A percentile compares a stretch with the other conserved stretches of the same genome.
Evolutionary conservation across 2,797 vertebrate genomes (phyloP).

Genomic region (Hirundo rustica): DNA sequence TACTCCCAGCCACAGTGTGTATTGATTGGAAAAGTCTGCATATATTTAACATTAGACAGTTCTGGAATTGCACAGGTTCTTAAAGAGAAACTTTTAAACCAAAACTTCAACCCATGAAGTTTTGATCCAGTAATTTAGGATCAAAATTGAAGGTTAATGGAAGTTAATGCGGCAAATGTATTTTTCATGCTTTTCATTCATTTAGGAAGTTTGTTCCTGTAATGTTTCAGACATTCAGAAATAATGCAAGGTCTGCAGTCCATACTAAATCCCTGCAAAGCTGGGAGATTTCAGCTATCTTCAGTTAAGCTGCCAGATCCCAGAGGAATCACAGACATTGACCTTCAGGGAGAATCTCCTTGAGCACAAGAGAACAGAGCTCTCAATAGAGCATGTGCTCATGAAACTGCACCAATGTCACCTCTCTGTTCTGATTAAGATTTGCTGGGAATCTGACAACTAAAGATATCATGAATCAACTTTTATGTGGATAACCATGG

Average conservation of each 20-base stretch:
- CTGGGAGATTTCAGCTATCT: not conserved
- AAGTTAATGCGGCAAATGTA: not conserved
- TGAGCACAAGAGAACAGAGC: not conserved
- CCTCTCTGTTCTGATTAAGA: slow-evolving; percentile 62
- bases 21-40: not conserved
- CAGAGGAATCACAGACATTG: slow-evolving; percentile 18
- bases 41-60: not conserved
- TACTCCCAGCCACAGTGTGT: not conserved
- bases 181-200: not conserved
- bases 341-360: slow-evolving; percentile 45
- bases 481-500: slow-evolving; percentile 40
- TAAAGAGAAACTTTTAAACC: not conserved
- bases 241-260: not conserved
- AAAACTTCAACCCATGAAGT: not conserved
- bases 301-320: not conserved
- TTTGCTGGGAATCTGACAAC: slow-evolving; percentile 65
- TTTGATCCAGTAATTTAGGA: not conserved
- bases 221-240: not conserved
- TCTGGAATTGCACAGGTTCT: not conserved
- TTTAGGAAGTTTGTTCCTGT: not conserved
- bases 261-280: not conserved
- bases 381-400: not conserved
- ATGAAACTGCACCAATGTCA: slow-evolving; percentile 6
- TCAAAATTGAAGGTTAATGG: not conserved
- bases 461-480: slow-evolving; percentile 69